Conservation (phyloP, 2,797 vertebrate genomes). For the Orientallactaga sibirica region DNA sequence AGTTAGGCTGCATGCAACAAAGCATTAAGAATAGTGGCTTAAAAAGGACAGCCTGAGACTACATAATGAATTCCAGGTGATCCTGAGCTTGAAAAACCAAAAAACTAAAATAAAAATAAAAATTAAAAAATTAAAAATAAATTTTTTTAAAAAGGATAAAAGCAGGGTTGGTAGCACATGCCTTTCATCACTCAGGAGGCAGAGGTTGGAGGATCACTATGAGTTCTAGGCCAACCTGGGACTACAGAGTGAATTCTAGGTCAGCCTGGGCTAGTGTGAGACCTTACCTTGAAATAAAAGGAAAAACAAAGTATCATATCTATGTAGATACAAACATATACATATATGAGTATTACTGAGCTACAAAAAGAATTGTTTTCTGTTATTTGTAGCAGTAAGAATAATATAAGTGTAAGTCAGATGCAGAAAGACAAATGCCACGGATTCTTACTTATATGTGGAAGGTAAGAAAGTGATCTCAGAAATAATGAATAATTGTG, state of each 20-base stretch:
- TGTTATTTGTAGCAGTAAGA: neutral
- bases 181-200: neutral
- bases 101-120: no score
- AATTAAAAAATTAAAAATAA: no score
- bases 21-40: neutral
- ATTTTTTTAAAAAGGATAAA: no score
- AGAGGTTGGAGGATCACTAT: no score
- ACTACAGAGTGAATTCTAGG: no score
- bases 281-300: neutral
- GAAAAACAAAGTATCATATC: neutral
- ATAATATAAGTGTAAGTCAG: neutral
- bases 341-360: neutral
- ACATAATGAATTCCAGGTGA: no score
- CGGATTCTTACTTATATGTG: neutral
- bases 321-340: no score
- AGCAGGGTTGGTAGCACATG: neutral
- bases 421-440: neutral
- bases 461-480: neutral
- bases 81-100: no score
- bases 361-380: neutral
- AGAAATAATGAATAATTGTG: neutral
- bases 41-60: neutral
- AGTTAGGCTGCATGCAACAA: neutral
- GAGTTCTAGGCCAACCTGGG: no score
- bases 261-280: no score